Conservation (phyloP, 2,113 vertebrate genomes). For the Cyprinodon brontotheroides region DNA sequence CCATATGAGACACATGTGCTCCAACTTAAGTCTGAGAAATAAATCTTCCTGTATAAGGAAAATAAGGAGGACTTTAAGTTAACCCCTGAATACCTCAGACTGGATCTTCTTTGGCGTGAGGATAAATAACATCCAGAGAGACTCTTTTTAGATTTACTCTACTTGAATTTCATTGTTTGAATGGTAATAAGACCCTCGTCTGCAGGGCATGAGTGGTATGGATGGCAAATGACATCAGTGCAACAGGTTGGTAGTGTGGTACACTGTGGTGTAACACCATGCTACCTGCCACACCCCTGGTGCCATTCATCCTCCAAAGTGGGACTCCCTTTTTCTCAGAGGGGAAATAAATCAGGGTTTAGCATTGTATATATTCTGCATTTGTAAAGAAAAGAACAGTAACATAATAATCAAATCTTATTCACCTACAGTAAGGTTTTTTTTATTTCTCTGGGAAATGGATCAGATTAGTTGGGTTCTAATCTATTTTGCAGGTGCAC, state of each 20-base stretch:
- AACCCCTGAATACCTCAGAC: conserved; percentile 74
- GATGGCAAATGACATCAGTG: conserved; percentile 66
- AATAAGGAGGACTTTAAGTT: conserved; percentile 78
- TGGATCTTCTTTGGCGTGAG: conserved; percentile 70
- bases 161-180: conserved; percentile 52
- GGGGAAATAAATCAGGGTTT: conserved; percentile 60
- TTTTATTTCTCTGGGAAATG: too few species aligned
- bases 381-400: not conserved
- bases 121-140: conserved; percentile 75
- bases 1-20: conserved; percentile 77
- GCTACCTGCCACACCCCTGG: conserved; percentile 45
- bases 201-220: conserved; percentile 62
- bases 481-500: too few species aligned
- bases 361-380: conserved; percentile 43
- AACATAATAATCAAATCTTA: too few species aligned
- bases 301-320: conserved; percentile 44
- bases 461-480: not conserved
- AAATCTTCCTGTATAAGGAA: conserved; percentile 76
- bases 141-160: conserved; percentile 70
- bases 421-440: too few species aligned
- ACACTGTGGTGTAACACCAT: conserved; percentile 35
- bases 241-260: conserved; percentile 46
- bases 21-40: conserved; percentile 74
- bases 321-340: conserved; percentile 42
- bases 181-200: conserved; percentile 72